Conservation (phyloP, 2,113 vertebrate species). For the Rousettus leschenaultii region DNA sequence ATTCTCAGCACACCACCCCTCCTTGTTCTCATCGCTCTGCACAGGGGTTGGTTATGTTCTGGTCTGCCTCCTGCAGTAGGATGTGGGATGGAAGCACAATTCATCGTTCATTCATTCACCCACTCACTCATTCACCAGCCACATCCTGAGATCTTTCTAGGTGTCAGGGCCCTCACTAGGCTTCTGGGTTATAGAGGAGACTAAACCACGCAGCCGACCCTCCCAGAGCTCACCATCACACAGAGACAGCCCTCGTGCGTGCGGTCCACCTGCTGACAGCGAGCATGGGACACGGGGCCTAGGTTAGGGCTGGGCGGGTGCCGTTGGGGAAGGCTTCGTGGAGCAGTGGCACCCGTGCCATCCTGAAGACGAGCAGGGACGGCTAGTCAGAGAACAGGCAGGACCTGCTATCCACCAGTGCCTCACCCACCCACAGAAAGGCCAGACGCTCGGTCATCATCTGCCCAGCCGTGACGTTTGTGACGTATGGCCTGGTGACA, state of each 20-base stretch:
- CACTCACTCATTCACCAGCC: neutral
- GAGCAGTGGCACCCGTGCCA: neutral
- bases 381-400: neutral
- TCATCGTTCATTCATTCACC: neutral
- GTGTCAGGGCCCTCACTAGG: neutral
- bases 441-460: fast-evolving
- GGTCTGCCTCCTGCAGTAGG: neutral
- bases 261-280: neutral
- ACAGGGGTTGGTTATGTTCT: neutral
- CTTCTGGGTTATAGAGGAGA: neutral
- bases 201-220: too few relatives aligned
- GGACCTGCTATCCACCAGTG: fast-evolving
- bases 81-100: fast-evolving
- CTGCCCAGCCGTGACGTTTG: neutral
- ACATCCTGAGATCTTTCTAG: fast-evolving
- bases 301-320: too few relatives aligned
- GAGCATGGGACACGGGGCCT: fast-evolving
- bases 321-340: fast-evolving
- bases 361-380: neutral
- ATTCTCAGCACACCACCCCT: fast-evolving
- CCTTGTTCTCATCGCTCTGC: neutral
- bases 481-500: fast-evolving
- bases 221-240: too few relatives aligned
- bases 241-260: fast-evolving
- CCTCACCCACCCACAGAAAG: neutral